Conservation (phyloP, 35 echinoderm and acorn worm genomes). For the Strongylocentrotus purpuratus region DNA sequence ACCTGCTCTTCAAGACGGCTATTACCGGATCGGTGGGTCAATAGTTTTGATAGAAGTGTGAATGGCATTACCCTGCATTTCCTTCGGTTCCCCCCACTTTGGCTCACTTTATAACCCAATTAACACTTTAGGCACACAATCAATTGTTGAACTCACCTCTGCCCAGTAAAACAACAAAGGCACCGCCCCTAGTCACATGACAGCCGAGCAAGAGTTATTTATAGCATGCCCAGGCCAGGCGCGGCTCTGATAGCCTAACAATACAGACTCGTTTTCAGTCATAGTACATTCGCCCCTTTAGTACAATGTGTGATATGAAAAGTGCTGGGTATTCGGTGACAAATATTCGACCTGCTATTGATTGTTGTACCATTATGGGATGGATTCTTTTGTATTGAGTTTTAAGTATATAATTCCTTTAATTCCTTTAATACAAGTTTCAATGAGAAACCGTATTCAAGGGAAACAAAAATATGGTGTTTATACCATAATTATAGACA, state of each 20-base stretch:
- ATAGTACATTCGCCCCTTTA: not conserved
- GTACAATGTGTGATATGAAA: not conserved
- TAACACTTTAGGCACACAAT: constrained; percentile 20
- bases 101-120: constrained; percentile 13
- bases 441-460: too few relatives aligned
- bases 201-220: constrained; percentile 19
- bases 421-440: too few relatives aligned
- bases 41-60: not conserved
- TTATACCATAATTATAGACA: too few relatives aligned
- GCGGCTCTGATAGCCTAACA: not conserved
- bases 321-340: not conserved
- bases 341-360: not conserved
- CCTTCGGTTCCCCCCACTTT: not conserved
- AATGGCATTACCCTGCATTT: not conserved
- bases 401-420: not conserved
- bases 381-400: not conserved
- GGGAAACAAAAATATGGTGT: too few relatives aligned
- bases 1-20: not conserved
- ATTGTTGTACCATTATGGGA: too few relatives aligned
- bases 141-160: not conserved
- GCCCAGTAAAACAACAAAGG: constrained; percentile 20
- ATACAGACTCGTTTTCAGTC: not conserved
- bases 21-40: not conserved
- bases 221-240: constrained; percentile 38
- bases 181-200: constrained; percentile 38